These are phyloP conservation scores for Pyxicephalus adspersus DNA, from an alignment of 2,113 vertebrate genomes.

Conservation along the genomic window DNA sequence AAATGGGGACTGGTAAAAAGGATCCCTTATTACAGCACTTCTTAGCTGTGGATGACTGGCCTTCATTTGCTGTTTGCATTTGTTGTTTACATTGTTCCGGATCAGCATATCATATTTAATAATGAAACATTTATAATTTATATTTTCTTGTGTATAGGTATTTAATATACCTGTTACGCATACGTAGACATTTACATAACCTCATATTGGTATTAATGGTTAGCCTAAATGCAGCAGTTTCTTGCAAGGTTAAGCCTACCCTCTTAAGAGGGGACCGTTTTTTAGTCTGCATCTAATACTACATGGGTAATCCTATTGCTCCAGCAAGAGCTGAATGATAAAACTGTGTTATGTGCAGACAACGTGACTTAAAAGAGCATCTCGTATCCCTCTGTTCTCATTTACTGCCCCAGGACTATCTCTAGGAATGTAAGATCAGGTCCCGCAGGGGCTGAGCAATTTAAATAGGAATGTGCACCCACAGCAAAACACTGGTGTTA, in stretches of 20 bases:
- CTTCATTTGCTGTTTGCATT: no score
- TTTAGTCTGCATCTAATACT: constrained; percentile 22
- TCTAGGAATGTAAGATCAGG: constrained; percentile 49
- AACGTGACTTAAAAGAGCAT: constrained; percentile 6
- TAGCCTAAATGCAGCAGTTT: neutral
- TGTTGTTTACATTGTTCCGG: no score
- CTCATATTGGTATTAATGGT: neutral
- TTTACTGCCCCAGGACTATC: constrained; percentile 30
- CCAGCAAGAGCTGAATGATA: constrained; percentile 5
- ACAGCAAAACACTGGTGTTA: constrained; percentile 47
- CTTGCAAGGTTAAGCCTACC: constrained; percentile 2
- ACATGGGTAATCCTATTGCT: constrained; percentile 23
- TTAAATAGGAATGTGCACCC: constrained; percentile 51
- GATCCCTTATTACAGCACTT: no score
- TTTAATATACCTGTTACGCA: no score
- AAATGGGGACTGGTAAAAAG: no score
- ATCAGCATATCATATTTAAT: no score
- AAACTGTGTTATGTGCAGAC: constrained; percentile 25
- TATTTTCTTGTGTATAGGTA: no score
- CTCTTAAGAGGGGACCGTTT: neutral
- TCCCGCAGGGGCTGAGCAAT: constrained; percentile 53
- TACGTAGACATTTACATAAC: neutral
- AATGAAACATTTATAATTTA: no score
- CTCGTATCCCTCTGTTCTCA: constrained; percentile 14
- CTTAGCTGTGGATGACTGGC: no score